Conservation (phyloP, 2,797 vertebrate species). For the Melanotaenia pygmaea region DNA sequence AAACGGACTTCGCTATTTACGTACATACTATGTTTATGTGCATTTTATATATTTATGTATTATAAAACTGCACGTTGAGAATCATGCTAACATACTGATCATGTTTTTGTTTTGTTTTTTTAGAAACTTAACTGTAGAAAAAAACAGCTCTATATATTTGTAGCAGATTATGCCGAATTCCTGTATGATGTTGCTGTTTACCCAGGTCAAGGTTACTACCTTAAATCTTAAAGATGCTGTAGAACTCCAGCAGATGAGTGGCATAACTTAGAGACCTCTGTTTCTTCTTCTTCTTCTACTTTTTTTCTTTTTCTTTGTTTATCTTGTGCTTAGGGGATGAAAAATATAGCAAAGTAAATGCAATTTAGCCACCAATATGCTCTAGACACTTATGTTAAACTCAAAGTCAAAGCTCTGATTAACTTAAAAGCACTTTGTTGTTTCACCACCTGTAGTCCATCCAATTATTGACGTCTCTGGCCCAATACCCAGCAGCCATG, state of each 20-base stretch:
- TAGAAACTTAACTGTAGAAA: no score
- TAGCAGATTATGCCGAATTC: neutral
- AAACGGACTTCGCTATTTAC: no score
- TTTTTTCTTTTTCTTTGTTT: no score
- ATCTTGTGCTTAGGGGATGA: neutral
- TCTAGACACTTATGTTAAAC: conserved; percentile 9
- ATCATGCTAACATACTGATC: neutral
- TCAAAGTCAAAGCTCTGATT: conserved; percentile 30
- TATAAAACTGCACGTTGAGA: no score
- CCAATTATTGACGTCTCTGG: conserved; percentile 49
- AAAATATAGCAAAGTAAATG: conserved; percentile 4
- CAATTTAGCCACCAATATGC: neutral
- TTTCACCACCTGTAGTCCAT: conserved; percentile 40
- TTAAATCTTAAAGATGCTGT: neutral
- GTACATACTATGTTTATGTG: no score
- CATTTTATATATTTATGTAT: no score
- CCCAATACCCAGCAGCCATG: conserved; percentile 44
- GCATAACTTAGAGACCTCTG: neutral
- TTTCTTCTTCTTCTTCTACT: neutral
- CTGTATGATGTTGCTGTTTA: neutral
- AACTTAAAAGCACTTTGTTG: conserved; percentile 50
- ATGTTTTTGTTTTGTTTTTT: neutral
- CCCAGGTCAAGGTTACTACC: neutral
- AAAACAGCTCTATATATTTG: neutral
- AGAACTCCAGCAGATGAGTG: neutral